Conservation (phyloP, 1,140 invertebrate genomes). For the Sitophilus oryzae region DNA sequence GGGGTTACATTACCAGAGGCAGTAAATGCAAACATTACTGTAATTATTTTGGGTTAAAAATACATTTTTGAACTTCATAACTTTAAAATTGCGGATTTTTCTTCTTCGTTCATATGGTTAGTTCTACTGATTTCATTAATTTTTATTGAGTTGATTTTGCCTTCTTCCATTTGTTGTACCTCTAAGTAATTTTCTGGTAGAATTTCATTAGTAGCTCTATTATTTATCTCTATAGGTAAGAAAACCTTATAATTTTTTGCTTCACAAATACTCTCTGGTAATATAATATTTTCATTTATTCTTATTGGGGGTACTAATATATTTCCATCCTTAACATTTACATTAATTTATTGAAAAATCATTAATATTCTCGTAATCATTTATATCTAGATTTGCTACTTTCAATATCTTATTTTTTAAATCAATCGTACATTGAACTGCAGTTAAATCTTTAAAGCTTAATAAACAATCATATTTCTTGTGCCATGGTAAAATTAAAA, state of each 20-base stretch:
- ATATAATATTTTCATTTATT: background rate
- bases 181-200: too few species aligned
- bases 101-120: background rate
- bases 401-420: slow-evolving; percentile 1
- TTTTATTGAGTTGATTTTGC: too few species aligned
- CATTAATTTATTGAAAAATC: too few species aligned
- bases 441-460: background rate
- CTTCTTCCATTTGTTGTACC: too few species aligned
- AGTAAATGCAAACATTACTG: too few species aligned
- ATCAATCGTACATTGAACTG: background rate
- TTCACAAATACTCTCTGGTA: background rate
- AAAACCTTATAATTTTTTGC: background rate
- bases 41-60: too few species aligned
- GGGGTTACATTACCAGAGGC: too few species aligned
- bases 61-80: background rate
- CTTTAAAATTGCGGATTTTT: background rate
- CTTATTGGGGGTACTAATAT: background rate
- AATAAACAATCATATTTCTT: slow-evolving; percentile 3
- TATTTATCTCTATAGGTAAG: too few species aligned
- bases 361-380: background rate
- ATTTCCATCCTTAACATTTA: too few species aligned
- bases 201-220: too few species aligned
- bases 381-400: background rate
- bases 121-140: background rate
- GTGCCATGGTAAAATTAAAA: slow-evolving; percentile 6